Percentiles rank a stretch among this genome's conserved stretches.
Conservation (phyloP, 2,797 vertebrate genomes). For the Malurus splendens region DNA sequence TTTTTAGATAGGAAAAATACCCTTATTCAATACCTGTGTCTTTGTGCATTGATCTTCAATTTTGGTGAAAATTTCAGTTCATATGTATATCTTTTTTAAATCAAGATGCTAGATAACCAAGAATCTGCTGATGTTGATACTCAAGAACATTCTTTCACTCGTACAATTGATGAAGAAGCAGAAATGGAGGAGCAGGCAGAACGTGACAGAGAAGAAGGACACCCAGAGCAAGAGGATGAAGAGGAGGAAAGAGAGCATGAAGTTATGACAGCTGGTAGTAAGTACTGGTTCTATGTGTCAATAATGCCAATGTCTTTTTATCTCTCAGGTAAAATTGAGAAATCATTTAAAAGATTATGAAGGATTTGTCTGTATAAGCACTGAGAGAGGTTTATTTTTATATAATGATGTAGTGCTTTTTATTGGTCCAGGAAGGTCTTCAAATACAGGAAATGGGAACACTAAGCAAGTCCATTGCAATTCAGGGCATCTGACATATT, state of each 20-base stretch:
- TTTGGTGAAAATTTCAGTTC: neutral
- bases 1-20: neutral
- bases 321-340: neutral
- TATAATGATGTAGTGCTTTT: neutral
- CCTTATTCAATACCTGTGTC: neutral
- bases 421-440: neutral
- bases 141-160: constrained; percentile 91
- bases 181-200: constrained; percentile 93
- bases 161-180: constrained; percentile 96
- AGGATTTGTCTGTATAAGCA: neutral
- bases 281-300: constrained; percentile 62
- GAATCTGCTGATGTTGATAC: constrained; percentile 89
- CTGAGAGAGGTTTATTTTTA: neutral
- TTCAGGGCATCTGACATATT: neutral
- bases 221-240: constrained; percentile 91
- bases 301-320: neutral
- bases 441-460: neutral
- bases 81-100: neutral
- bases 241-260: constrained; percentile 95
- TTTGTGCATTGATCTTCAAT: neutral
- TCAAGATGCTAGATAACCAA: constrained; percentile 89
- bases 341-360: neutral
- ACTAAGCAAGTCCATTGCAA: neutral
- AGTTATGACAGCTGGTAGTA: constrained; percentile 96
- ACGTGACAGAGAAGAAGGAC: constrained; percentile 88